Percentiles rank a stretch among this genome's conserved stretches.
Evolutionary conservation across 1,140 invertebrate genomes (phyloP).

Genomic region (Brachionus asplanchnoidis): DNA sequence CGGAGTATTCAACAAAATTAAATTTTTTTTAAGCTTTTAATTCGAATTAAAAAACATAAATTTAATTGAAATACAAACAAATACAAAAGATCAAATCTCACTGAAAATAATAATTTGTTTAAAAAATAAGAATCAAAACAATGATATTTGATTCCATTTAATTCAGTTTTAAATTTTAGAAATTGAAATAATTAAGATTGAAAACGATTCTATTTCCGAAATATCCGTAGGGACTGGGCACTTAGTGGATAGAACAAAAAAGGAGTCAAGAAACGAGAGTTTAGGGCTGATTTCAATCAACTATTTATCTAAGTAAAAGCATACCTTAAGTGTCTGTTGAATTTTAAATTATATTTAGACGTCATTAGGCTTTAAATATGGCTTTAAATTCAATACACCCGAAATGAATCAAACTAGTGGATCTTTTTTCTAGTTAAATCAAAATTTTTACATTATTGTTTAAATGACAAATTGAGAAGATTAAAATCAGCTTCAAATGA

Average conservation of each 20-base stretch:
- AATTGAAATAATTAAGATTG: background rate
- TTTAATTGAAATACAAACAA: background rate
- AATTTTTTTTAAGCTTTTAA: background rate
- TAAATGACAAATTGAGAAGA: background rate
- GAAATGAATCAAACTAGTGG: background rate
- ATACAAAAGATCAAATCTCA: conserved; percentile 13
- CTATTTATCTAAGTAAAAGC: background rate
- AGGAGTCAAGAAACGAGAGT: background rate
- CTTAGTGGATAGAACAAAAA: background rate
- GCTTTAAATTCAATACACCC: background rate
- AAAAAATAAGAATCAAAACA: background rate
- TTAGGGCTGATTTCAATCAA: background rate
- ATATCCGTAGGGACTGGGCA: background rate
- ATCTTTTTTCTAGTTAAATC: background rate
- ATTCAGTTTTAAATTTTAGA: background rate
- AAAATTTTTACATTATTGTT: background rate
- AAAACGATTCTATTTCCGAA: background rate
- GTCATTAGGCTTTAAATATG: background rate
- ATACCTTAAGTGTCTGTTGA: background rate
- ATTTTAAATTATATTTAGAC: background rate
- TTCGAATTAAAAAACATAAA: background rate
- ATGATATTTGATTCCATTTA: background rate
- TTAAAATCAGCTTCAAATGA: conserved; percentile 8
- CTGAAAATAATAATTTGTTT: background rate
- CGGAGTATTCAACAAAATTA: background rate